Evolutionary conservation across 2,797 vertebrate genomes (phyloP).

Genomic region (Orestias chungarensis): DNA sequence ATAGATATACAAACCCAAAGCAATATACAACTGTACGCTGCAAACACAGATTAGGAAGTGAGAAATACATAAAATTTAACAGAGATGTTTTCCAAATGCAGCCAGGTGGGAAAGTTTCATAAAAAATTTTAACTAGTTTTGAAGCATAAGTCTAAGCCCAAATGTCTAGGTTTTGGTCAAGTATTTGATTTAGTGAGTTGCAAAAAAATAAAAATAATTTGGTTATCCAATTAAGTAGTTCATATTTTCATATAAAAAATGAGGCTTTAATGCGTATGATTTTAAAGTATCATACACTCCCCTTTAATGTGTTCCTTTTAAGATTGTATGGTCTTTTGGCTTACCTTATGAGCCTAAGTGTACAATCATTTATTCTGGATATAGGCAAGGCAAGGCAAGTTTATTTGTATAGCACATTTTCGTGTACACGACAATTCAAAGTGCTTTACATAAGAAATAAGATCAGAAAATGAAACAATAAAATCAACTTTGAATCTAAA

Average conservation of each 20-base stretch:
- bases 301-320: neutral
- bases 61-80: neutral
- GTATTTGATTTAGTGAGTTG: neutral
- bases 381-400: too few species aligned
- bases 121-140: neutral
- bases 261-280: neutral
- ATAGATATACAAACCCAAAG: neutral
- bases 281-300: neutral
- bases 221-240: neutral
- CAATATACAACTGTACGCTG: neutral
- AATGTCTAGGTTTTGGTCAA: neutral
- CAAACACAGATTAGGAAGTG: neutral
- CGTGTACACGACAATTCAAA: too few species aligned
- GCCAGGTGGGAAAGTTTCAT: neutral
- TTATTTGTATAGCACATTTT: too few species aligned
- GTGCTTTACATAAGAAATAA: too few species aligned
- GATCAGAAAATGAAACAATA: too few species aligned
- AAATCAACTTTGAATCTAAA: too few species aligned
- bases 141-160: neutral
- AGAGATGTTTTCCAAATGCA: neutral
- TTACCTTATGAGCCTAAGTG: neutral
- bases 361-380: neutral
- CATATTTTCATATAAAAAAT: neutral
- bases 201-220: too few species aligned
- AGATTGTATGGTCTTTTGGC: neutral